These are phyloP conservation scores for Botia kubotai DNA, from an alignment of 2,797 vertebrate species.

Conservation along the genomic window DNA sequence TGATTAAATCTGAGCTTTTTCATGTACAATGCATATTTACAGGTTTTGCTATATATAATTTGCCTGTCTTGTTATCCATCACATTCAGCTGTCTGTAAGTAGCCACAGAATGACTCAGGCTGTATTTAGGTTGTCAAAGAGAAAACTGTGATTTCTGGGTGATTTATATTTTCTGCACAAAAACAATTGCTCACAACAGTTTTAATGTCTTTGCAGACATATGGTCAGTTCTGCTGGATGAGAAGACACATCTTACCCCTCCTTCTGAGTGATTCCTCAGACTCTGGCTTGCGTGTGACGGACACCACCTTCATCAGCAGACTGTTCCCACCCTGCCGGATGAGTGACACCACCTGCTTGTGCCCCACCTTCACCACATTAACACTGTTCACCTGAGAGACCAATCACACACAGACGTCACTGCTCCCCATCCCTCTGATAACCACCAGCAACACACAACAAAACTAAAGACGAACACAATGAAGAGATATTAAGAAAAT, in stretches of 20 bases:
- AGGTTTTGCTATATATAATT: too few species aligned
- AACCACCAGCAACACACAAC: slow-evolving; percentile 29
- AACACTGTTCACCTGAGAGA: slow-evolving; percentile 89
- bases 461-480: background rate
- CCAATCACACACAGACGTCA: slow-evolving; percentile 27
- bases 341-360: slow-evolving; percentile 97
- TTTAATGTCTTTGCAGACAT: background rate
- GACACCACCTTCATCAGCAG: slow-evolving; percentile 98
- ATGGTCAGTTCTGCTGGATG: background rate
- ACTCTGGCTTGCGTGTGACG: slow-evolving; percentile 91
- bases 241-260: slow-evolving; percentile 84
- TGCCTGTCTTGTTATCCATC: too few species aligned
- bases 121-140: too few species aligned
- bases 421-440: background rate
- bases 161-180: too few species aligned
- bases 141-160: too few species aligned
- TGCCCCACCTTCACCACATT: slow-evolving; percentile 98
- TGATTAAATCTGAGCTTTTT: too few species aligned
- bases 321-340: slow-evolving; percentile 93
- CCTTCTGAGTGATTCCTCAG: slow-evolving; percentile 90
- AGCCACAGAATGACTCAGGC: too few species aligned
- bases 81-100: too few species aligned
- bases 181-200: too few species aligned
- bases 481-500: background rate
- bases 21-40: too few species aligned